These are phyloP conservation scores for Hydractinia symbiolongicarpus DNA, from an alignment of 30 jellyfish, hydroid and myxozoan species.

Conservation along the genomic window DNA sequence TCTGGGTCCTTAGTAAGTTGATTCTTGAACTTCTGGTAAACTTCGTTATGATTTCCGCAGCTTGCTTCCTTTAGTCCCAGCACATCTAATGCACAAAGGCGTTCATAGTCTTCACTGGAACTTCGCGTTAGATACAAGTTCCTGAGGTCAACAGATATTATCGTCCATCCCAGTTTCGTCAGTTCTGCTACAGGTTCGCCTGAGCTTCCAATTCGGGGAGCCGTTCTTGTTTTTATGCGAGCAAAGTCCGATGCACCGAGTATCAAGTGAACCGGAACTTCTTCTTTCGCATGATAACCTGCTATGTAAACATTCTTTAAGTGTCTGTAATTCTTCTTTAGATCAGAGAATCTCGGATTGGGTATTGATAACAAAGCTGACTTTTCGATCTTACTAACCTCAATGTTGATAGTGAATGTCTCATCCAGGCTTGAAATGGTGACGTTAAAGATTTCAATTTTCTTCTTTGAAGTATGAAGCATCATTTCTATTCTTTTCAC, in stretches of 20 bases:
- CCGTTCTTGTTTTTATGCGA: slow-evolving; percentile 25
- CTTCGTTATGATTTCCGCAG: slow-evolving; percentile 31
- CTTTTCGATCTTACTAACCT: neutral
- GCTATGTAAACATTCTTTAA: slow-evolving; percentile 29
- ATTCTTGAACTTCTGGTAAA: slow-evolving; percentile 35
- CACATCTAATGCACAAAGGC: slow-evolving; percentile 50
- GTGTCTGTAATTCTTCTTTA: slow-evolving; percentile 31
- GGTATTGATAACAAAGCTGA: slow-evolving; percentile 23
- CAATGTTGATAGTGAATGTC: neutral
- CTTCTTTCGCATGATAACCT: slow-evolving; percentile 25
- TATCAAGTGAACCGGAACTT: slow-evolving; percentile 47
- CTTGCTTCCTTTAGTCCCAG: slow-evolving; percentile 47
- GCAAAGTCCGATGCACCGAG: slow-evolving; percentile 41
- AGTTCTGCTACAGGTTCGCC: slow-evolving; percentile 57
- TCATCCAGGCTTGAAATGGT: slow-evolving; percentile 17
- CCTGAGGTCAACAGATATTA: slow-evolving; percentile 33
- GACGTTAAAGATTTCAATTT: slow-evolving; percentile 39
- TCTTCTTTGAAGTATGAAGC: slow-evolving; percentile 42
- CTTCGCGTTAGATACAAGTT: slow-evolving; percentile 32
- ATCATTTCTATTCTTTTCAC: slow-evolving; percentile 48
- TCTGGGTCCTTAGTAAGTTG: slow-evolving; percentile 34
- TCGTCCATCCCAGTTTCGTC: slow-evolving; percentile 53
- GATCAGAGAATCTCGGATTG: slow-evolving; percentile 34
- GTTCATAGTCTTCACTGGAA: slow-evolving; percentile 39
- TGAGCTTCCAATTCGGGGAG: slow-evolving; percentile 38